Conservation (phyloP, 2,797 vertebrate species). For the Cossypha caffra region DNA sequence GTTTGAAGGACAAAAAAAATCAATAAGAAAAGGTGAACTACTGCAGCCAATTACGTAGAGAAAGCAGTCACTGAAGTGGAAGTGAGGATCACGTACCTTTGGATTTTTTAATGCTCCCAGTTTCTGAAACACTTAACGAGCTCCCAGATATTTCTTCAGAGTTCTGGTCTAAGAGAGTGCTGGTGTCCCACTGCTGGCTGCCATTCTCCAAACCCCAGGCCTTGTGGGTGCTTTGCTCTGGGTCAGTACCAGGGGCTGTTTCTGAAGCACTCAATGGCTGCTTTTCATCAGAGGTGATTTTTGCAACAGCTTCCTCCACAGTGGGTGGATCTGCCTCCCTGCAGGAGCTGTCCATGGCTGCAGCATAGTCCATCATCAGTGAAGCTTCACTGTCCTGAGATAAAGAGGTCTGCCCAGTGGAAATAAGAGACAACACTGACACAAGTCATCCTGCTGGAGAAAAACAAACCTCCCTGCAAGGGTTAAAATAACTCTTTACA, state of each 20-base stretch:
- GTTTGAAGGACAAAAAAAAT: neutral
- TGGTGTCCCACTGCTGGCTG: conserved; percentile 68
- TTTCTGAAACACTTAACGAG: conserved; percentile 88
- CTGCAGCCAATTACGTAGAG: accelerated
- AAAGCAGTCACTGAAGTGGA: neutral
- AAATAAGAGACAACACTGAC: neutral
- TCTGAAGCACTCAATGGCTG: neutral
- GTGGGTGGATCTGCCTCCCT: conserved; percentile 67
- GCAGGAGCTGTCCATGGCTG: conserved; percentile 88
- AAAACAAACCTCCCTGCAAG: neutral
- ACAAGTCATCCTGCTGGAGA: neutral
- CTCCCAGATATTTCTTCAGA: conserved; percentile 84
- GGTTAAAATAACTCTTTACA: neutral
- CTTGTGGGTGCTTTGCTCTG: conserved; percentile 39
- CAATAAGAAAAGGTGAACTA: neutral
- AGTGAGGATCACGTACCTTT: conserved; percentile 80
- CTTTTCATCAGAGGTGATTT: conserved; percentile 18
- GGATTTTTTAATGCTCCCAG: conserved; percentile 83
- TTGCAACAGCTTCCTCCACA: neutral
- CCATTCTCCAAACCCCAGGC: conserved; percentile 68
- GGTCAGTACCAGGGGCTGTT: neutral
- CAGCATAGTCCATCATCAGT: conserved; percentile 90
- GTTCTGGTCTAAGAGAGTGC: conserved; percentile 77
- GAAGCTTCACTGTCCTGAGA: conserved; percentile 89
- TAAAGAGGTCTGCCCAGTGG: conserved; percentile 78